Base-by-base conservation (phyloP, 30 jellyfish, hydroid and myxozoan genomes). In the Chironex yamaguchii region DNA sequence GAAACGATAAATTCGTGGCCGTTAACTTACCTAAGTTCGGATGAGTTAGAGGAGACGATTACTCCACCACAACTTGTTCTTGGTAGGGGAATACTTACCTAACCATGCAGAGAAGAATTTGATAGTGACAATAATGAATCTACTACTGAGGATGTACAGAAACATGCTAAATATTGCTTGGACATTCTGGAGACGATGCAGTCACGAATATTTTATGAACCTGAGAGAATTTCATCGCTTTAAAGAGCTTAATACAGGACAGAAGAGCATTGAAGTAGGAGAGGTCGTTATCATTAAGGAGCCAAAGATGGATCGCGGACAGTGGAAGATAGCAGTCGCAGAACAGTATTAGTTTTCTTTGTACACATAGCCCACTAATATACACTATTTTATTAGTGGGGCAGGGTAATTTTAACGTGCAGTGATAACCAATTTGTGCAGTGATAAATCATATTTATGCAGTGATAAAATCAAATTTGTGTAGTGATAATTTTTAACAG, bases 131-230 rank as follows among this genome's bases (percentile, higher is more conserved):
- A 70, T 70, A 31, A 70, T 11, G 84, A 70, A 34, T 3, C 3
- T 70, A 9, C 14, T 34, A 11, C 84, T 9, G 27, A 34, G 6
- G 73, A 31, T 34, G 84, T 70, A 34, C 74, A 70, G 84, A 70
- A 34, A 29, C 84, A 70, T 70, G 84, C 84, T 29, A 31, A 33
- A 2, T 70, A 33, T 34, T 70, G 29, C 84, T 70, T 26, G 84
- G 74, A 70, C 84, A 70, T 70, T 70, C 74, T 73, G 86, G 86
- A 22, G 79, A 0, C 79, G 86, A 22, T 48, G 86, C 74, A 73
- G 77, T 73, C 20, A 73, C 0, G 86, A 73, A 36, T 73, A 0
- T 27, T 52, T 73, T 26, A 9, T 36, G 86, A 73, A 52, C 51
- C 30, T 73, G 30, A 11, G 86, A 27, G 86, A 73, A 49, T 29